Conservation (phyloP, 2,113 vertebrate genomes). For the Pseudolaguvia tuberculata region DNA sequence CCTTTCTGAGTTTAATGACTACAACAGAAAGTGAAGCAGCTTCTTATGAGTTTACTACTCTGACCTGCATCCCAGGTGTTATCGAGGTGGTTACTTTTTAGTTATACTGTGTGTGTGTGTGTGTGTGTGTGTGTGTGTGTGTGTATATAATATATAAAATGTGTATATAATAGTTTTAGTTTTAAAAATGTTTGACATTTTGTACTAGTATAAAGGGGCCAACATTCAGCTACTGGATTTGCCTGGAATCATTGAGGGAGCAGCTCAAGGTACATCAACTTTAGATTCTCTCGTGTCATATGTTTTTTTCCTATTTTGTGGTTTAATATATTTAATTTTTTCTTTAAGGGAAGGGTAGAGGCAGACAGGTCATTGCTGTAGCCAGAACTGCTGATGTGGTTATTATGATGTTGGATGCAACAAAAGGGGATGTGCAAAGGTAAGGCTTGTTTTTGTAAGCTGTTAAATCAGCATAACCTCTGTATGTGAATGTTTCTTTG, state of each 20-base stretch:
- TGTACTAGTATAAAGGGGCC: conserved; percentile 91
- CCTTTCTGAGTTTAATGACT: conserved; percentile 95
- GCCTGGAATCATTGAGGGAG: conserved; percentile 97
- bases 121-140: no score
- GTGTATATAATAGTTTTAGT: not conserved
- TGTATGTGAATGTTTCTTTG: not conserved
- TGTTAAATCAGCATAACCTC: not conserved
- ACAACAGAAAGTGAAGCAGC: conserved; percentile 93
- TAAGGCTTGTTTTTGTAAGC: conserved; percentile 35
- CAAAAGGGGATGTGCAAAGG: conserved; percentile 97
- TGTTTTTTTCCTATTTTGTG: no score
- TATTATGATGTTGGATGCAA: conserved; percentile 99
- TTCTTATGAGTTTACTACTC: conserved; percentile 93
- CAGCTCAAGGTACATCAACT: conserved; percentile 80
- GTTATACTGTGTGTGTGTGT: no score
- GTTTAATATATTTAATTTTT: no score
- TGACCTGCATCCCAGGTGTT: conserved; percentile 97
- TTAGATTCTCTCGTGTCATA: not conserved
- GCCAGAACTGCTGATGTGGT: conserved; percentile 94
- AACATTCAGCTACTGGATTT: conserved; percentile 97
- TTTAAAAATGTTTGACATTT: not conserved
- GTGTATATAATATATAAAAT: no score
- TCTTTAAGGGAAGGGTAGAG: conserved; percentile 86
- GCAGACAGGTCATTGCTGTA: conserved; percentile 95
- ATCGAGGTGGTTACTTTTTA: conserved; percentile 77